phyloP scores from a whole-genome alignment of 2,888 invertebrate species.

The Embidobia sp. region DNA sequence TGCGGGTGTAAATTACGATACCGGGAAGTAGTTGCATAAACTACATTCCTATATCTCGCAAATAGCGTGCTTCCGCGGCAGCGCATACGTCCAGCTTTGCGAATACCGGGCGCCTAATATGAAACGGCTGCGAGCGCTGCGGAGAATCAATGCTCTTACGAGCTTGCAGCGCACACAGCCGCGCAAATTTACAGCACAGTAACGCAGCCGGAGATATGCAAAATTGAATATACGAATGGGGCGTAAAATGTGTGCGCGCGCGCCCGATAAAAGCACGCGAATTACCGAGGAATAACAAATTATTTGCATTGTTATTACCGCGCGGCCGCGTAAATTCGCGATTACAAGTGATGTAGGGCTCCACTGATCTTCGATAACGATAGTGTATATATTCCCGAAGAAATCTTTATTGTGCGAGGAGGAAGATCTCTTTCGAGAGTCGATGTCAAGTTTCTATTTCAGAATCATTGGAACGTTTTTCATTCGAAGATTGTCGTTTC shows the following conservation, averaged over 20 bases:
- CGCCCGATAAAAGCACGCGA: constrained; percentile 51
- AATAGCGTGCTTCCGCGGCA: constrained; percentile 38
- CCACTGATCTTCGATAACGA: constrained; percentile 30
- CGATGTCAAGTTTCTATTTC: no score
- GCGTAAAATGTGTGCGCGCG: constrained; percentile 40
- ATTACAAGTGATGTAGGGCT: constrained; percentile 19
- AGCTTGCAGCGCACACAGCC: constrained; percentile 46
- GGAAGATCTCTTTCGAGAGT: no score
- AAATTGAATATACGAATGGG: constrained; percentile 60
- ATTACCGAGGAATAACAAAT: constrained; percentile 51
- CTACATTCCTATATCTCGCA: constrained; percentile 50
- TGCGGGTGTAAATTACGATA: constrained; percentile 65
- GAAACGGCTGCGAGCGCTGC: constrained; percentile 46
- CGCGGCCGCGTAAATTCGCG: constrained; percentile 19
- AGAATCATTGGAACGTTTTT: no score
- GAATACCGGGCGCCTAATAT: constrained; percentile 51
- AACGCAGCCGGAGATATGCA: constrained; percentile 58
- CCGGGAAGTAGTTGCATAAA: constrained; percentile 65
- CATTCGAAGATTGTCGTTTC: no score
- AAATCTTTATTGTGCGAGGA: no score
- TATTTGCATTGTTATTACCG: constrained; percentile 52
- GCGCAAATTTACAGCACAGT: constrained; percentile 52
- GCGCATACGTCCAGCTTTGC: constrained; percentile 62
- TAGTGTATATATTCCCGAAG: no score
- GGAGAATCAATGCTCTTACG: constrained; percentile 57